These are phyloP conservation scores for Aphyosemion australe DNA, from an alignment of 2,113 vertebrate genomes.

Conservation along the genomic window DNA sequence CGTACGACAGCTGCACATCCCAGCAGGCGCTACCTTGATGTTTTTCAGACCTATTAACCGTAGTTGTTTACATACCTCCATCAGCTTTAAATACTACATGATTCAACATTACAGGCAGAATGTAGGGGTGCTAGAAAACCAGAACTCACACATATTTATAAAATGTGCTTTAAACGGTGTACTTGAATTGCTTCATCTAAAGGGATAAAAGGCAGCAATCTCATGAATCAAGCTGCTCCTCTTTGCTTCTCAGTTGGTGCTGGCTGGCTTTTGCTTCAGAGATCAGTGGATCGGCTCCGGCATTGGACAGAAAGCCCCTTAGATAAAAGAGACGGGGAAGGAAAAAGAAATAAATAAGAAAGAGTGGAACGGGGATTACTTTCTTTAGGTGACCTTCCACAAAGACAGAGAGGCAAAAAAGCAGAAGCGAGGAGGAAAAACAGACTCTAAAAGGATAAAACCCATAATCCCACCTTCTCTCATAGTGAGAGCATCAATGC, in stretches of 20 bases:
- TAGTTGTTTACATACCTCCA: slow-evolving; percentile 32
- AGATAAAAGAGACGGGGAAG: slow-evolving; percentile 59
- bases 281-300: slow-evolving; percentile 59
- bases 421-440: slow-evolving; percentile 40
- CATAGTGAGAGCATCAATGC: slow-evolving; percentile 47
- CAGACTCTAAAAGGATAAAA: slow-evolving; percentile 62
- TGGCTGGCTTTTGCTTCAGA: slow-evolving; percentile 43
- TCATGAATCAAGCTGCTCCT: slow-evolving; percentile 51
- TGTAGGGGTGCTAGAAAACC: slow-evolving; percentile 13
- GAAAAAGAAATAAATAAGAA: slow-evolving; percentile 30
- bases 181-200: slow-evolving; percentile 60
- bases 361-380: slow-evolving; percentile 71
- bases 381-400: slow-evolving; percentile 78
- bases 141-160: slow-evolving; percentile 66
- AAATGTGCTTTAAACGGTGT: slow-evolving; percentile 47
- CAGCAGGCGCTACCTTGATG: slow-evolving; percentile 34
- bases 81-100: slow-evolving; percentile 33
- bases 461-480: slow-evolving; percentile 69
- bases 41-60: slow-evolving; percentile 19
- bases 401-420: slow-evolving; percentile 30
- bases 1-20: slow-evolving; percentile 14
- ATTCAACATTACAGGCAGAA: slow-evolving; percentile 18
- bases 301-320: slow-evolving; percentile 59
- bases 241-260: slow-evolving; percentile 44
- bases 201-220: slow-evolving; percentile 68